Evolutionary conservation across 2,113 vertebrate species (phyloP).

Genomic region (Myocastor coypus): DNA sequence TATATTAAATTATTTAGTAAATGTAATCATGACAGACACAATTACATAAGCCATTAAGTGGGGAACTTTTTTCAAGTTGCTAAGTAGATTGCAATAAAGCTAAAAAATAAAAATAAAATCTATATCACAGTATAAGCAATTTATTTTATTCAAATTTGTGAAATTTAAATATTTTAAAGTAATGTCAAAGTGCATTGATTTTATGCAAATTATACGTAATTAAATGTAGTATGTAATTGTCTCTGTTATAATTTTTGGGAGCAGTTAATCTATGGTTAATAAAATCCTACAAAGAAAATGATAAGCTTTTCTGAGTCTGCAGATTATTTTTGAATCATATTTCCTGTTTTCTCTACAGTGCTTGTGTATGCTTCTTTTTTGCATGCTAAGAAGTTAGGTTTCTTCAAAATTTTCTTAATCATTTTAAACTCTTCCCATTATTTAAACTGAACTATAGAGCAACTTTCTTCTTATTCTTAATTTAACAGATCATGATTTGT

Average conservation of each 20-base stretch:
- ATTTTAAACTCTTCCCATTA: background rate
- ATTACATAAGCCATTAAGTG: slow-evolving; percentile 62
- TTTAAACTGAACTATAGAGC: background rate
- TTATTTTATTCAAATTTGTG: slow-evolving; percentile 30
- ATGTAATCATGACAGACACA: slow-evolving; percentile 45
- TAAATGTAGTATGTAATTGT: slow-evolving; percentile 31
- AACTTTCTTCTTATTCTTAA: background rate
- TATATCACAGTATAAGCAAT: background rate
- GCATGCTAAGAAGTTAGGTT: background rate
- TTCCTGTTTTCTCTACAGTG: background rate
- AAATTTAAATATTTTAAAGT: slow-evolving; percentile 40
- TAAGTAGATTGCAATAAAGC: slow-evolving; percentile 62
- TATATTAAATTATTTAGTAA: slow-evolving; percentile 60
- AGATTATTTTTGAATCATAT: background rate
- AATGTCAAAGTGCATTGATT: slow-evolving; percentile 39
- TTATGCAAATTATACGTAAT: slow-evolving; percentile 44
- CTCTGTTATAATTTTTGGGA: background rate
- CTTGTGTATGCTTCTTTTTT: background rate
- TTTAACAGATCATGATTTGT: background rate
- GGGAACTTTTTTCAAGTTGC: slow-evolving; percentile 57
- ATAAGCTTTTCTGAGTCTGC: background rate
- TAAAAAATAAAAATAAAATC: slow-evolving; percentile 60
- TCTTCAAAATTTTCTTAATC: slow-evolving; percentile 10
- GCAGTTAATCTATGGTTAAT: slow-evolving; percentile 19
- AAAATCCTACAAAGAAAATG: background rate